Evolutionary conservation across 2,113 vertebrate species (phyloP).

Genomic region (Rafetus swinhoei): DNA sequence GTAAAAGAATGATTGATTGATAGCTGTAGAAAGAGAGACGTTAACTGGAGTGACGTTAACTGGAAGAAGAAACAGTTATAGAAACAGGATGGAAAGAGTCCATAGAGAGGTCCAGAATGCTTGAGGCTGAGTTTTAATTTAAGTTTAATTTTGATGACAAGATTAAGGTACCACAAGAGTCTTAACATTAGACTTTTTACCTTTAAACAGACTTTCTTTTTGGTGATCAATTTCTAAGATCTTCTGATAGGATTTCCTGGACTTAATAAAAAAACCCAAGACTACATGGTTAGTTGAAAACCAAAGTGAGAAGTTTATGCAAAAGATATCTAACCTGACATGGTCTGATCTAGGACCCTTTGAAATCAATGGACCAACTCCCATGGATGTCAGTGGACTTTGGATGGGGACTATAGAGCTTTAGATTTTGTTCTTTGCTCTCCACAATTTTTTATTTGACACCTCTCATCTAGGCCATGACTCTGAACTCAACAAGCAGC

Average conservation of each 20-base stretch:
- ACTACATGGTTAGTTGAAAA: background rate
- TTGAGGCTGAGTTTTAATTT: fast-evolving
- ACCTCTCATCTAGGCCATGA: background rate
- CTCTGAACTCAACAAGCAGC: background rate
- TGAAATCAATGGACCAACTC: background rate
- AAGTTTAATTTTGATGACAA: fast-evolving
- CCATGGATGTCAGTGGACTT: background rate
- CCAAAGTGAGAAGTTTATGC: background rate
- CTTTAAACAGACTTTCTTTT: constrained; percentile 66
- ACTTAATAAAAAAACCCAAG: constrained; percentile 42
- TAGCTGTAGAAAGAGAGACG: background rate
- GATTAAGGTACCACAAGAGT: fast-evolving
- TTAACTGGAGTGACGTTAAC: background rate
- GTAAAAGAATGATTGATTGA: background rate
- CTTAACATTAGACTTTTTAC: background rate
- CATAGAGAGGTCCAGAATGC: background rate
- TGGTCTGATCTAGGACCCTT: background rate
- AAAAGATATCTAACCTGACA: background rate
- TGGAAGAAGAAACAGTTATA: background rate
- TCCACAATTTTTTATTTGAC: background rate
- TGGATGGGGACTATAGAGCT: background rate
- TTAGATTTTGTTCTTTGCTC: background rate
- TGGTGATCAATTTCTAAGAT: constrained; percentile 71
- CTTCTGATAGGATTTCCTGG: constrained; percentile 76
- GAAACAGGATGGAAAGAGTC: background rate